These are phyloP conservation scores for Synchiropus splendidus DNA, from an alignment of 2,113 vertebrate species.

Conservation along the genomic window DNA sequence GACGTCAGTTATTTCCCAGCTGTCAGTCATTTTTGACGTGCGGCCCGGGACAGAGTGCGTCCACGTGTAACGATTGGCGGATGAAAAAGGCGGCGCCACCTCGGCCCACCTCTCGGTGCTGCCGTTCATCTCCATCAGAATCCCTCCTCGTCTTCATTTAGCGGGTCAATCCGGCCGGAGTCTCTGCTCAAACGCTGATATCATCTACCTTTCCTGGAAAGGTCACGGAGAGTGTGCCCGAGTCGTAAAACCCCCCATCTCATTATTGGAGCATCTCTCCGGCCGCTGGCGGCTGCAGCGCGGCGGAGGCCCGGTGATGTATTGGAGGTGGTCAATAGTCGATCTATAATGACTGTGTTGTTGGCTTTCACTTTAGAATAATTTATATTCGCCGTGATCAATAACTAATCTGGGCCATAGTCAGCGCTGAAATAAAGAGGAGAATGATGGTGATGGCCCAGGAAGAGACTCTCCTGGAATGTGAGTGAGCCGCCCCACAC, in stretches of 20 bases:
- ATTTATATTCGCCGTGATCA: constrained; percentile 68
- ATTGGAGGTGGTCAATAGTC: constrained; percentile 55
- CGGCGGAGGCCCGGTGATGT: constrained; percentile 55
- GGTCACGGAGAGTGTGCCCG: constrained; percentile 55
- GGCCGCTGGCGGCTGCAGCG: constrained; percentile 37
- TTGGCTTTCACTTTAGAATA: constrained; percentile 69
- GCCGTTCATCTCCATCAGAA: constrained; percentile 20
- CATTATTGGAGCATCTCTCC: constrained; percentile 59
- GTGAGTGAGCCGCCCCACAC: constrained; percentile 23
- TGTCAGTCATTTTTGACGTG: too few relatives aligned
- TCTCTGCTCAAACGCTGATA: constrained; percentile 15
- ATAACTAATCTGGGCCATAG: constrained; percentile 71
- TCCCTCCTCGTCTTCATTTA: constrained; percentile 22
- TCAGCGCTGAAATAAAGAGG: constrained; percentile 67
- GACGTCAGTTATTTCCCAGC: too few relatives aligned
- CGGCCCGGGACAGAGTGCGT: too few relatives aligned
- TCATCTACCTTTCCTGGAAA: constrained; percentile 42
- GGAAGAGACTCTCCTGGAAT: constrained; percentile 35
- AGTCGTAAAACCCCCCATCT: constrained; percentile 59
- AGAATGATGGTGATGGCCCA: constrained; percentile 61
- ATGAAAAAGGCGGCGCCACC: constrained; percentile 6
- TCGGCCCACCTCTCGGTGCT: constrained; percentile 1
- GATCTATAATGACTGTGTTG: constrained; percentile 64
- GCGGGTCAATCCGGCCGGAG: constrained; percentile 20
- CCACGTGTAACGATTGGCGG: too few relatives aligned